These are phyloP conservation scores for Aphaenogaster ashmeadi DNA, from an alignment of 1,140 invertebrate genomes.

Conservation along the genomic window DNA sequence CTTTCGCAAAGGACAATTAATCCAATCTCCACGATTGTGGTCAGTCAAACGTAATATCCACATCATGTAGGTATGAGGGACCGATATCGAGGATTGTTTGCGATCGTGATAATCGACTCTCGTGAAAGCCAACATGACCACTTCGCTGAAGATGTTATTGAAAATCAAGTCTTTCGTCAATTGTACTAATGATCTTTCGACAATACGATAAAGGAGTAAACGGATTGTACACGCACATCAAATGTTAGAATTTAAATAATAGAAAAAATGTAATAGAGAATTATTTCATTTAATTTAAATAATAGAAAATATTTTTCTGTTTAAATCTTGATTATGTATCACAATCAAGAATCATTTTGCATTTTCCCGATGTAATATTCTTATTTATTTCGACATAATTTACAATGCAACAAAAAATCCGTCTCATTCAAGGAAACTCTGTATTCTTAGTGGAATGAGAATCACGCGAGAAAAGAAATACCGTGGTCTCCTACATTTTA, in stretches of 20 bases:
- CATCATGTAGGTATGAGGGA: slow-evolving; percentile 25
- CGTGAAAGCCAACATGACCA: neutral
- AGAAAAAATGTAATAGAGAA: neutral
- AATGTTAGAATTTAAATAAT: slow-evolving; percentile 13
- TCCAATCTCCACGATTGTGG: slow-evolving; percentile 38
- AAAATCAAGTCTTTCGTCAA: slow-evolving; percentile 5
- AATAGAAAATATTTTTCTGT: neutral
- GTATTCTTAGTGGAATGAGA: neutral
- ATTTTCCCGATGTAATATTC: neutral
- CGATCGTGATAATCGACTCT: slow-evolving; percentile 22
- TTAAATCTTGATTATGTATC: neutral
- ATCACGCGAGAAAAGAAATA: slow-evolving; percentile 1
- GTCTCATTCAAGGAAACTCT: neutral
- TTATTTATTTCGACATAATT: slow-evolving; percentile 5
- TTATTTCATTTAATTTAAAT: neutral
- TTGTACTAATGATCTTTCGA: neutral
- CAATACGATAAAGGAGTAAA: neutral
- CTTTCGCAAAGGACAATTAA: slow-evolving; percentile 54
- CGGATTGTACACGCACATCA: neutral
- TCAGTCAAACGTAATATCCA: slow-evolving; percentile 39
- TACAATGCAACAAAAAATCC: neutral
- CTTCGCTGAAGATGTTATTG: slow-evolving; percentile 14
- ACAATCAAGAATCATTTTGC: neutral
- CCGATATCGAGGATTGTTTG: slow-evolving; percentile 34
- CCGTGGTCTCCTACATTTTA: neutral